A percentile compares a stretch with the other conserved stretches of the same genome.
phyloP scores from a whole-genome alignment of 1,140 invertebrate genomes.

The Hermatobates lingyangjiaoensis region DNA sequence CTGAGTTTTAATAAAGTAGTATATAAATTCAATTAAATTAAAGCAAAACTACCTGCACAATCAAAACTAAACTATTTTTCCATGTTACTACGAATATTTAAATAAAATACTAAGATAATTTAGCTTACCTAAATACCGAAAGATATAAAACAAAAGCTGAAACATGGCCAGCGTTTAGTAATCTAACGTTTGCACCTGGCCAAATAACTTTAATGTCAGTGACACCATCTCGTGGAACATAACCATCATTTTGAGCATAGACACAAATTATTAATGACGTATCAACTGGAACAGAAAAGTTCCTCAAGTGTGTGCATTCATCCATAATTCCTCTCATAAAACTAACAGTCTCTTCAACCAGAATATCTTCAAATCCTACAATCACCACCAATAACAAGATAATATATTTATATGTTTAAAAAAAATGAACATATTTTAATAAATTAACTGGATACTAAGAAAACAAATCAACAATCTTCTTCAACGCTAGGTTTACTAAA shows the following conservation, averaged over 20 bases:
- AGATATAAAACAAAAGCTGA: constrained; percentile 74
- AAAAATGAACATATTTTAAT: too few species aligned
- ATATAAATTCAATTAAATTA: too few species aligned
- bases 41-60: too few species aligned
- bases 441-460: too few species aligned
- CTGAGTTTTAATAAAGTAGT: too few species aligned
- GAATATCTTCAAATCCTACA: constrained; percentile 2
- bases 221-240: constrained; percentile 71
- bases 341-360: constrained; percentile 45
- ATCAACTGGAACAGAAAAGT: constrained; percentile 72
- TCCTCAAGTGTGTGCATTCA: constrained; percentile 89
- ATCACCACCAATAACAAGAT: too few species aligned
- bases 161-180: constrained; percentile 78
- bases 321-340: constrained; percentile 98
- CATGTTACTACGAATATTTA: too few species aligned
- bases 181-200: constrained; percentile 75
- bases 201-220: constrained; percentile 69
- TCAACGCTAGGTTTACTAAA: too few species aligned
- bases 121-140: constrained; percentile 50
- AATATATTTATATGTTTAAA: too few species aligned
- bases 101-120: too few species aligned
- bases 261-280: constrained; percentile 69
- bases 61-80: too few species aligned
- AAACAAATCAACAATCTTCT: too few species aligned
- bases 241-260: constrained; percentile 75